Conservation (phyloP, 2,113 vertebrate genomes). For the Prunella fulvescens region DNA sequence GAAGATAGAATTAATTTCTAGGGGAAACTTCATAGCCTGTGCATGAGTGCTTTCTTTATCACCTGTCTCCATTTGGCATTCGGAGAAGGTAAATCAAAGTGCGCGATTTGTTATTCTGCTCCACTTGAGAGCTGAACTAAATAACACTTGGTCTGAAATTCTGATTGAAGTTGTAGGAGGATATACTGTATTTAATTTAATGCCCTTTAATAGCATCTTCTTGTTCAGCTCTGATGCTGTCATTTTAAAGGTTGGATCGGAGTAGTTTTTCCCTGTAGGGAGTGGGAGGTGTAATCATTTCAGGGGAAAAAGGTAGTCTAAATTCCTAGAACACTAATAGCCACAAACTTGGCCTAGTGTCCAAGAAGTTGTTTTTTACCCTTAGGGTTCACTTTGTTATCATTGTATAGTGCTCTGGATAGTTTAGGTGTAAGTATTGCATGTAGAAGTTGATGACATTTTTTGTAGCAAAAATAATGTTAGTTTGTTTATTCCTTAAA, state of each 20-base stretch:
- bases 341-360: conserved; percentile 71
- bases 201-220: conserved; percentile 87
- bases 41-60: conserved; percentile 90
- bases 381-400: conserved; percentile 54
- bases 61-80: conserved; percentile 91
- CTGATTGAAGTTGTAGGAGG: conserved; percentile 88
- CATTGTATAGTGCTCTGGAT: conserved; percentile 37
- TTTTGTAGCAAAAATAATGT: conserved; percentile 32
- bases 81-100: conserved; percentile 90
- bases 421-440: conserved; percentile 49
- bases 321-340: conserved; percentile 64
- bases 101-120: conserved; percentile 86
- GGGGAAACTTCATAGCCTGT: conserved; percentile 89
- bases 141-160: conserved; percentile 89
- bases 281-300: conserved; percentile 70
- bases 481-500: neutral
- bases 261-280: conserved; percentile 75
- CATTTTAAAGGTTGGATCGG: conserved; percentile 83
- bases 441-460: neutral
- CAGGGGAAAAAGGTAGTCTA: conserved; percentile 56
- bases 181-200: conserved; percentile 91
- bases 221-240: conserved; percentile 81
- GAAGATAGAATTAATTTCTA: conserved; percentile 98
- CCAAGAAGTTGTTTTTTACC: conserved; percentile 66
- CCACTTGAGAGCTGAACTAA: conserved; percentile 89